Percentiles rank a stretch among this genome's conserved stretches.
phyloP scores from a whole-genome alignment of 2,113 vertebrate genomes.

The Oncorhynchus keta region DNA sequence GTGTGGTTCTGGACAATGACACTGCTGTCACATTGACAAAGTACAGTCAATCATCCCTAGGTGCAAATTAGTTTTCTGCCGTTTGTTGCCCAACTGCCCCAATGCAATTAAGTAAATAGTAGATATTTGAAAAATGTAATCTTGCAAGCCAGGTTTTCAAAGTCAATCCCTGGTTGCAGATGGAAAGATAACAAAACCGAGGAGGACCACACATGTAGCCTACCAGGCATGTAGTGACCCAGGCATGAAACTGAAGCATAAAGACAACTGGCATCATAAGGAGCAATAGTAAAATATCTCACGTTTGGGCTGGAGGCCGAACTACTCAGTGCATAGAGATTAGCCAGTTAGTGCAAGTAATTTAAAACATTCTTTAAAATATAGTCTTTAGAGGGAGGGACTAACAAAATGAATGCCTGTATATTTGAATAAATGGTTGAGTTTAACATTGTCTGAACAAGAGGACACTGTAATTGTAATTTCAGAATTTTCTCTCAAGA shows the following conservation, averaged over 20 bases:
- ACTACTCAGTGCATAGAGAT: slow-evolving; percentile 53
- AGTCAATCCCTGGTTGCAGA: neutral
- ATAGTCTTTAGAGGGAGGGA: neutral
- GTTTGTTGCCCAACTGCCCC: no score
- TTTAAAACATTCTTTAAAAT: slow-evolving; percentile 11
- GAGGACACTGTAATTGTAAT: neutral
- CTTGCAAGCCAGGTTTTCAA: neutral
- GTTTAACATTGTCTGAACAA: neutral
- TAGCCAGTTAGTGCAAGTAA: slow-evolving; percentile 38
- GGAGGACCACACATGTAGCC: slow-evolving; percentile 7
- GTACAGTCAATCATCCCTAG: slow-evolving; percentile 2
- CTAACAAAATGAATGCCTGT: neutral
- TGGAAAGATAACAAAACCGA: slow-evolving; percentile 27
- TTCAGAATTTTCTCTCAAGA: neutral
- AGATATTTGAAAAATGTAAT: neutral
- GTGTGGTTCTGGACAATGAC: slow-evolving; percentile 18
- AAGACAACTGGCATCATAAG: slow-evolving; percentile 1
- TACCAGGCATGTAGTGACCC: neutral
- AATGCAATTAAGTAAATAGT: neutral
- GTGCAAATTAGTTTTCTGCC: slow-evolving; percentile 9
- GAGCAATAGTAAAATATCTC: slow-evolving; percentile 1
- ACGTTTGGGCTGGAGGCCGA: slow-evolving; percentile 11
- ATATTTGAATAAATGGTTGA: neutral
- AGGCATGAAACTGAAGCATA: slow-evolving; percentile 12
- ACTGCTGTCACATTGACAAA: slow-evolving; percentile 12